phyloP scores from a whole-genome alignment of 1,140 invertebrate genomes.

The Papilio polyxenes region DNA sequence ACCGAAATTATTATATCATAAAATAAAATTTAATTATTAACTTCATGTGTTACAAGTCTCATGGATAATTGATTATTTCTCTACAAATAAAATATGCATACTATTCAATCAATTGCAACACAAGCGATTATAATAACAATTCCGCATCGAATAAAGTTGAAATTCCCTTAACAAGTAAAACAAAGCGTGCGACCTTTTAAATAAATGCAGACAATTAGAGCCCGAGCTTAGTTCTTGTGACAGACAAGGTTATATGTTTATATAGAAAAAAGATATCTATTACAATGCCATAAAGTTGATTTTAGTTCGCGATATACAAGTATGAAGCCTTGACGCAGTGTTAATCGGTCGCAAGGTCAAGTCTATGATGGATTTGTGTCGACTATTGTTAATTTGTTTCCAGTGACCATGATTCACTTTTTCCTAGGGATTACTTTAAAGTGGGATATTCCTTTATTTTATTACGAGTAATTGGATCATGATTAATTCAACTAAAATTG shows the following conservation, averaged over 20 bases:
- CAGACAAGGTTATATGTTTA: conserved; percentile 12
- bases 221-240: conserved; percentile 10
- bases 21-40: not conserved
- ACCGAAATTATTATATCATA: not conserved
- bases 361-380: conserved; percentile 30
- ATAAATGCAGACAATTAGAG: conserved; percentile 34
- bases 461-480: not conserved
- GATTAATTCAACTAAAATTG: not conserved
- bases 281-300: not conserved
- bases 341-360: conserved; percentile 31
- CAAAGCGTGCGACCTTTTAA: conserved; percentile 4
- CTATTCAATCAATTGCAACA: not conserved
- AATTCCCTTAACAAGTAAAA: not conserved
- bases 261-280: conserved; percentile 9
- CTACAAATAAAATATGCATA: conserved; percentile 12
- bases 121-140: not conserved
- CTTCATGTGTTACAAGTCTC: not conserved
- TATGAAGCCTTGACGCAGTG: conserved; percentile 24
- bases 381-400: not conserved
- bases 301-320: not conserved
- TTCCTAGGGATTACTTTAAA: not conserved
- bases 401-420: conserved; percentile 20
- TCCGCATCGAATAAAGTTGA: not conserved
- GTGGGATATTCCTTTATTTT: not conserved
- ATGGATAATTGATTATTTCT: conserved; percentile 6